Evolutionary conservation across 2,113 vertebrate species (phyloP).

Genomic region (Platichthys flesus): DNA sequence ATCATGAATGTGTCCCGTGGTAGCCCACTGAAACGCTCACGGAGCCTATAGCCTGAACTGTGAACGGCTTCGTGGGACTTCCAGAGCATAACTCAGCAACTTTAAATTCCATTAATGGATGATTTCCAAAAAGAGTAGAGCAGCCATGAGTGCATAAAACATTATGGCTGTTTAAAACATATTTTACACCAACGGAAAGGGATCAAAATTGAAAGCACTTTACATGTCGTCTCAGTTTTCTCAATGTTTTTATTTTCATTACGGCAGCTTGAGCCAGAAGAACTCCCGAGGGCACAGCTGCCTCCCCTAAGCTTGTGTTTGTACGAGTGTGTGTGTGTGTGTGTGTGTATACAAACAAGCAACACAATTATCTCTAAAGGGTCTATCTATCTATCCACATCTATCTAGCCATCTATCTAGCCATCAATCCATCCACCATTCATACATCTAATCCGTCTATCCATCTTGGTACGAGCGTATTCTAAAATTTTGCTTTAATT

Average conservation of each 20-base stretch:
- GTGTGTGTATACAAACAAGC: too few relatives aligned
- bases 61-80: conserved; percentile 1
- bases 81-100: conserved; percentile 23
- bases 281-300: too few relatives aligned
- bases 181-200: neutral
- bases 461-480: too few relatives aligned
- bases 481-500: too few relatives aligned
- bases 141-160: conserved; percentile 17
- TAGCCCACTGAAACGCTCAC: conserved; percentile 31
- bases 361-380: too few relatives aligned
- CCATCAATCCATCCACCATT: too few relatives aligned
- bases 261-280: too few relatives aligned
- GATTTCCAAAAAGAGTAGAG: conserved; percentile 26
- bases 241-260: conserved; percentile 5
- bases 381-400: too few relatives aligned
- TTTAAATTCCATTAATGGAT: conserved; percentile 45
- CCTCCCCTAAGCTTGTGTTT: too few relatives aligned
- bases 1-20: conserved; percentile 41
- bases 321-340: too few relatives aligned
- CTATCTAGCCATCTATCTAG: too few relatives aligned
- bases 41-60: conserved; percentile 10
- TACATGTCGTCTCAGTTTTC: neutral
- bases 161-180: conserved; percentile 20
- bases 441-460: too few relatives aligned
- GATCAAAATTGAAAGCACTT: conserved; percentile 3